Conservation (phyloP, 2,797 vertebrate species). For the Orientallactaga sibirica region DNA sequence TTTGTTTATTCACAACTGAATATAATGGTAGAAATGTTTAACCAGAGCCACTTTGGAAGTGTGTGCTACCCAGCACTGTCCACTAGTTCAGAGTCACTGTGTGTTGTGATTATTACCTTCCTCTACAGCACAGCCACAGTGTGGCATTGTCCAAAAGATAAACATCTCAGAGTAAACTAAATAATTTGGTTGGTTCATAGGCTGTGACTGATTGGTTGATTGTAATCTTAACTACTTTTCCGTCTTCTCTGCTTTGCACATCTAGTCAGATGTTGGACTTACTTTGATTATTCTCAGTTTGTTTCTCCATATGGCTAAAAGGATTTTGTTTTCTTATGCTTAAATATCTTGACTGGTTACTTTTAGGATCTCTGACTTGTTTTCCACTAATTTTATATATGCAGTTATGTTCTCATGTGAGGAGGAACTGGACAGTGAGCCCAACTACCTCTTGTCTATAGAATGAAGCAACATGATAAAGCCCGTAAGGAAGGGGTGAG, state of each 20-base stretch:
- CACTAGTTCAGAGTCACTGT: neutral
- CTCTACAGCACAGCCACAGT: neutral
- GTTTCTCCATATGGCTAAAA: neutral
- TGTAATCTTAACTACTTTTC: constrained; percentile 33
- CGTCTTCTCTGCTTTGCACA: neutral
- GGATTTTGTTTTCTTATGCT: neutral
- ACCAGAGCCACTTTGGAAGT: neutral
- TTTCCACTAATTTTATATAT: neutral
- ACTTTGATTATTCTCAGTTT: no score
- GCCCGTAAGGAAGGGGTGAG: neutral
- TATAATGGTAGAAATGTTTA: neutral
- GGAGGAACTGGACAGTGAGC: neutral
- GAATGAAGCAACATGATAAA: neutral
- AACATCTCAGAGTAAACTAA: neutral
- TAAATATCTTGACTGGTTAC: neutral
- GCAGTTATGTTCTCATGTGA: neutral
- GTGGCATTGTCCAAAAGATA: constrained; percentile 41
- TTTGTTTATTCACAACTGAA: neutral
- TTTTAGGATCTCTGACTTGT: neutral
- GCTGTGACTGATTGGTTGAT: neutral
- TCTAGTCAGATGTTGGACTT: no score
- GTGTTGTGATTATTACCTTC: neutral
- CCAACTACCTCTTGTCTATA: neutral
- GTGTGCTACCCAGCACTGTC: neutral
- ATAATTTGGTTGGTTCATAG: neutral